phyloP scores from a whole-genome alignment of 2,797 vertebrate genomes.

The Apogon talboti region DNA sequence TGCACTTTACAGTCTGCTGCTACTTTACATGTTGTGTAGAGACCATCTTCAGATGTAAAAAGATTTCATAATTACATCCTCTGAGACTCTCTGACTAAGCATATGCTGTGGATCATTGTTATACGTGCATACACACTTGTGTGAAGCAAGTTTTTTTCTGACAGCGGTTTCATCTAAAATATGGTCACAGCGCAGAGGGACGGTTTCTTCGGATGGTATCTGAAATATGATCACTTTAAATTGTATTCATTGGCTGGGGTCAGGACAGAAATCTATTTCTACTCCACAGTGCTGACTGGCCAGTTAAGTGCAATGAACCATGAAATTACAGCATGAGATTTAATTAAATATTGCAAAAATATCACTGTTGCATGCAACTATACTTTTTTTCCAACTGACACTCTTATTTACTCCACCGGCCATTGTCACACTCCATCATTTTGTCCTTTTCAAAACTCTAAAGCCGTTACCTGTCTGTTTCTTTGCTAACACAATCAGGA shows the following conservation, averaged over 20 bases:
- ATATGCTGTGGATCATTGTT: neutral
- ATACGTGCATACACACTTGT: neutral
- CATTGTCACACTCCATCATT: conserved; percentile 1
- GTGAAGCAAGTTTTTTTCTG: neutral
- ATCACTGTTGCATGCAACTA: conserved; percentile 18
- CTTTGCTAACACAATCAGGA: conserved; percentile 3
- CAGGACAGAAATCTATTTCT: conserved; percentile 45
- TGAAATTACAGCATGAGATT: conserved; percentile 62
- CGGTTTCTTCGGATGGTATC: conserved; percentile 35
- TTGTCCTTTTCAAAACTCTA: conserved; percentile 14
- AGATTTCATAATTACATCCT: neutral
- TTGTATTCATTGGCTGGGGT: conserved; percentile 46
- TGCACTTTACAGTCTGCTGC: no score
- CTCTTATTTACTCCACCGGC: conserved; percentile 40
- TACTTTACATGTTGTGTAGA: no score
- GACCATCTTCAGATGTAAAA: neutral
- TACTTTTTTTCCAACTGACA: conserved; percentile 45
- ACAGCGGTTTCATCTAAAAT: conserved; percentile 14
- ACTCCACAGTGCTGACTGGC: conserved; percentile 52
- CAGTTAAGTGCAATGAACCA: conserved; percentile 56
- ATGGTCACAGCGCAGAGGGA: neutral
- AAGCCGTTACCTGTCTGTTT: neutral
- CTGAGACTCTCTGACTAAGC: neutral
- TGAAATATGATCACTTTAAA: conserved; percentile 42
- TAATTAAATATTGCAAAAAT: conserved; percentile 57